These are phyloP conservation scores for Elymnias hypermnestra DNA, from an alignment of 1,140 invertebrate genomes.

Conservation along the genomic window DNA sequence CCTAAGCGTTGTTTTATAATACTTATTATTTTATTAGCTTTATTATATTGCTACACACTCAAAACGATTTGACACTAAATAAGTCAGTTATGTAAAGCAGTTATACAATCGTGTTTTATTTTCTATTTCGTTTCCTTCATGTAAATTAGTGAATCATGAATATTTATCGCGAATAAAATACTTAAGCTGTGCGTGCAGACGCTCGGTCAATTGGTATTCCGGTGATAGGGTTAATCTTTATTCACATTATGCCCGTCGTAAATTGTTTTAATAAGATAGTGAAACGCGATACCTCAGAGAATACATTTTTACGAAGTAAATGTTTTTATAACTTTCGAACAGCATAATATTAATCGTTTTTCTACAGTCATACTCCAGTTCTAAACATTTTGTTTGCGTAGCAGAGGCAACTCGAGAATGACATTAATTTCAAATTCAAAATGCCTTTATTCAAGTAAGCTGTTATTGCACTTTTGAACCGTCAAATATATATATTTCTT, in stretches of 20 bases:
- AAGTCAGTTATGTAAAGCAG: constrained; percentile 9
- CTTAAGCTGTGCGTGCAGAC: neutral
- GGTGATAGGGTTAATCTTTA: constrained; percentile 11
- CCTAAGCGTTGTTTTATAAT: too few species aligned
- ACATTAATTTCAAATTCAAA: too few species aligned
- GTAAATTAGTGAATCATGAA: constrained; percentile 14
- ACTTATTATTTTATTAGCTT: too few species aligned
- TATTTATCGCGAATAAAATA: constrained; percentile 13
- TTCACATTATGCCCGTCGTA: constrained; percentile 7
- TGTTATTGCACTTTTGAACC: too few species aligned
- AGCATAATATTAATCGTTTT: neutral
- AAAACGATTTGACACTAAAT: too few species aligned
- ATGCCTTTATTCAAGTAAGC: too few species aligned
- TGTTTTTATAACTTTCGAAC: too few species aligned
- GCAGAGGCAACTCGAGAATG: too few species aligned
- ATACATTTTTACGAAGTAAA: neutral
- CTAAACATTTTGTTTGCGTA: too few species aligned
- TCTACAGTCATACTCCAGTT: neutral
- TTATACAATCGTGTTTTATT: constrained; percentile 12
- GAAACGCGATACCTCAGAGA: neutral
- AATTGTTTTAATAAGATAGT: constrained; percentile 9
- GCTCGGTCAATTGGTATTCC: constrained; percentile 12
- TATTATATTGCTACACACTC: too few species aligned
- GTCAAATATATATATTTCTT: too few species aligned
- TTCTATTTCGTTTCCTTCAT: constrained; percentile 12